These are phyloP conservation scores for Laticauda colubrina DNA, from an alignment of 2,113 vertebrate species.

Conservation along the genomic window DNA sequence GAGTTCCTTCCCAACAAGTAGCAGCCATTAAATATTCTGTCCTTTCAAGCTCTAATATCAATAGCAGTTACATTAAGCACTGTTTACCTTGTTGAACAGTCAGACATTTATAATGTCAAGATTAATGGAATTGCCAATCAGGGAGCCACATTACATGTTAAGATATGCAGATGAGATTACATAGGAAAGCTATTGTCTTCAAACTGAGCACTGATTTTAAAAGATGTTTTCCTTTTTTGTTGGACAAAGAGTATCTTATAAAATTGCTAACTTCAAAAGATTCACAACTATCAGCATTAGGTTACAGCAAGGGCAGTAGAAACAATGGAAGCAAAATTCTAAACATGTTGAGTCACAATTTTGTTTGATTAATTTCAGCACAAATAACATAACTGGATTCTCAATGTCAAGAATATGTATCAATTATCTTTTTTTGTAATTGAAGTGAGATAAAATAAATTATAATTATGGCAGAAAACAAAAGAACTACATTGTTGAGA, in stretches of 20 bases:
- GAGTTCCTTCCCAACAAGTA: constrained; percentile 35
- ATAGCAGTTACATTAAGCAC: constrained; percentile 47
- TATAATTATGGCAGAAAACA: constrained; percentile 26
- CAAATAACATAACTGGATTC: constrained; percentile 16
- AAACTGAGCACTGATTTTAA: not conserved
- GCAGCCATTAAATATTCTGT: constrained; percentile 23
- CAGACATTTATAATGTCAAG: constrained; percentile 55
- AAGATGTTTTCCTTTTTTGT: not conserved
- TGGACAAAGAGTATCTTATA: constrained; percentile 16
- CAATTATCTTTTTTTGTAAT: constrained; percentile 18
- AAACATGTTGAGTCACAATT: constrained; percentile 47
- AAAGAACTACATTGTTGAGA: not conserved
- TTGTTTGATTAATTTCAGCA: constrained; percentile 37
- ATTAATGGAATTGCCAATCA: constrained; percentile 60
- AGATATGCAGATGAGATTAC: constrained; percentile 48
- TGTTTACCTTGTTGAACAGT: constrained; percentile 51
- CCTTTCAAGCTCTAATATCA: constrained; percentile 45
- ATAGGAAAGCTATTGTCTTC: constrained; percentile 38
- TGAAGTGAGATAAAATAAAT: not conserved
- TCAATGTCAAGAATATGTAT: constrained; percentile 11
- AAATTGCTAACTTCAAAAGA: constrained; percentile 24
- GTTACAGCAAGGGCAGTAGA: constrained; percentile 32
- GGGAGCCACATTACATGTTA: constrained; percentile 33
- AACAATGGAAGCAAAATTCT: constrained; percentile 27
- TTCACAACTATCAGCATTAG: constrained; percentile 34